These are phyloP conservation scores for Sebastes taczanowskii DNA, from an alignment of 2,797 vertebrate genomes.

Conservation along the genomic window DNA sequence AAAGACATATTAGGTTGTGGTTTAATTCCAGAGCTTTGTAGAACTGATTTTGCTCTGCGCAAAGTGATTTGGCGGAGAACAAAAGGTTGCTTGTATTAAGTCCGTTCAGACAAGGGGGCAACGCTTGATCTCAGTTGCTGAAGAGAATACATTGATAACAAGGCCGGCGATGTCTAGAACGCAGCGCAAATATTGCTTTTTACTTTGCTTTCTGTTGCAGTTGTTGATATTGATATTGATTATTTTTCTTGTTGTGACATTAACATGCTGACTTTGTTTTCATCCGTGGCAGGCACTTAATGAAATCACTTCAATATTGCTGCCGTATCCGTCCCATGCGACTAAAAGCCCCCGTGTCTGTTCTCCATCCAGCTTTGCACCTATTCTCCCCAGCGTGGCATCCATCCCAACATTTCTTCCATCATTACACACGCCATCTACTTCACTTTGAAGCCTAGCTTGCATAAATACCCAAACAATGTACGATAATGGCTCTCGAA, in stretches of 20 bases:
- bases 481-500: conserved; percentile 36
- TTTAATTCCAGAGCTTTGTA: conserved; percentile 60
- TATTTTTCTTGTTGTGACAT: not conserved
- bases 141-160: conserved; percentile 8
- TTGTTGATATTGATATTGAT: conserved; percentile 17
- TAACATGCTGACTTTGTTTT: conserved; percentile 7
- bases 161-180: not conserved
- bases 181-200: not conserved
- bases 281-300: not conserved
- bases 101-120: conserved; percentile 22
- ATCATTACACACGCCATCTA: conserved; percentile 33
- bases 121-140: conserved; percentile 20
- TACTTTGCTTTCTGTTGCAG: not conserved
- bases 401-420: conserved; percentile 27
- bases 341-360: conserved; percentile 6
- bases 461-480: conserved; percentile 46
- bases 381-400: not conserved
- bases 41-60: conserved; percentile 35
- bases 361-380: conserved; percentile 17
- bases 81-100: conserved; percentile 36
- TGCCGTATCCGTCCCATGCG: not conserved
- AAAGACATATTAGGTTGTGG: conserved; percentile 62
- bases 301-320: not conserved
- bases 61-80: conserved; percentile 39
- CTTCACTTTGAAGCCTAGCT: conserved; percentile 18